Conservation (phyloP, 2,888 invertebrate species). For the Spisula subtruncata region DNA sequence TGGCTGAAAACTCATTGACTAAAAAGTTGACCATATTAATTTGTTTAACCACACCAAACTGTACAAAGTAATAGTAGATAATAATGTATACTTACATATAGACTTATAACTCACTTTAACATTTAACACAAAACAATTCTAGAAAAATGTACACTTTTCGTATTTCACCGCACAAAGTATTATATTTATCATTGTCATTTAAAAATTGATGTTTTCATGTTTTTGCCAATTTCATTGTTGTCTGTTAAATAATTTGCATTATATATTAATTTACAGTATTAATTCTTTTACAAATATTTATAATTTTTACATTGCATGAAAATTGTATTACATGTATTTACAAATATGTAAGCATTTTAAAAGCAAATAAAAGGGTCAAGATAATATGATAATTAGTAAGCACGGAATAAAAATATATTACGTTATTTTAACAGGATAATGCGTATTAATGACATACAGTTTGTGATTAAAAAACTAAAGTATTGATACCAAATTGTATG, state of each 20-base stretch:
- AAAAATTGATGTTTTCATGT: neutral
- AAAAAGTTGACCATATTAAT: neutral
- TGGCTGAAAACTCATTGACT: neutral
- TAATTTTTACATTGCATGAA: neutral
- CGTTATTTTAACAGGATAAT: too few species aligned
- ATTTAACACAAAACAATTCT: neutral
- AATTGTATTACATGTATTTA: neutral
- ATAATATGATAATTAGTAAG: too few species aligned
- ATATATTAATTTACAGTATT: slow-evolving; percentile 20
- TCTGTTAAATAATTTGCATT: slow-evolving; percentile 13
- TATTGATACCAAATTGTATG: neutral
- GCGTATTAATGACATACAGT: neutral
- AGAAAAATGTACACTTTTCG: neutral
- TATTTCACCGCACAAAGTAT: slow-evolving; percentile 21
- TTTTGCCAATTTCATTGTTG: slow-evolving; percentile 22
- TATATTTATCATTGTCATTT: slow-evolving; percentile 9
- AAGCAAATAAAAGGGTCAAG: too few species aligned
- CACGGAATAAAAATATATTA: too few species aligned
- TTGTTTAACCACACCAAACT: neutral
- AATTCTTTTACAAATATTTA: slow-evolving; percentile 16
- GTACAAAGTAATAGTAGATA: neutral
- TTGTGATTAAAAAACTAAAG: too few species aligned
- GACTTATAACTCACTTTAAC: too few species aligned
- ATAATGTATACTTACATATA: neutral
- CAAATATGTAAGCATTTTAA: neutral